Percentiles rank a stretch among this genome's conserved stretches.
Evolutionary conservation across 2,113 vertebrate species (phyloP).

Genomic region (Clarias magur): DNA sequence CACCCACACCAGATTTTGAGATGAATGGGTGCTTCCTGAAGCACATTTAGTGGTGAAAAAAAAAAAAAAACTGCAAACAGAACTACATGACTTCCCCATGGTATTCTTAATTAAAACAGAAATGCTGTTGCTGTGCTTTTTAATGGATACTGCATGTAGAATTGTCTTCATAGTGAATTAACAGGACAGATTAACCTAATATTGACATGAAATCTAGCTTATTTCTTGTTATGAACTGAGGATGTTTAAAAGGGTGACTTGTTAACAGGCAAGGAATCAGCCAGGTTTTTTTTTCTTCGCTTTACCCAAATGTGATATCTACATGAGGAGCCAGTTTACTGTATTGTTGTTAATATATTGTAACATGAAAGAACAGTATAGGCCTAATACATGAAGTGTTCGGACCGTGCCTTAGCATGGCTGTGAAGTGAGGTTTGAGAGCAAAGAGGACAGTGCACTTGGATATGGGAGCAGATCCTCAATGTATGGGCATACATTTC

Average conservation of each 20-base stretch:
- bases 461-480: not conserved
- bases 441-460: not conserved
- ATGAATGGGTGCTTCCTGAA: not conserved
- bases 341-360: not conserved
- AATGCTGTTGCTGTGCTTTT: not conserved
- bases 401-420: not conserved
- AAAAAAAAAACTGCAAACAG: not conserved
- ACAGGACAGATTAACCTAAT: not conserved
- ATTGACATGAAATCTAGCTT: not conserved
- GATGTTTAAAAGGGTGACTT: not conserved
- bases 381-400: not conserved
- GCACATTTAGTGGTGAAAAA: not conserved
- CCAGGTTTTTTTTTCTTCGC: too few species aligned
- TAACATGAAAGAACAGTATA: not conserved
- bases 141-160: not conserved
- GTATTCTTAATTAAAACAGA: not conserved
- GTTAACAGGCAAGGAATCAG: not conserved
- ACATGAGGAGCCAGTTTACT: too few species aligned
- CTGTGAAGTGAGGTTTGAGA: not conserved
- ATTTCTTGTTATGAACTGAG: not conserved
- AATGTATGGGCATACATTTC: not conserved
- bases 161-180: not conserved
- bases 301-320: too few species aligned
- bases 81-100: not conserved
- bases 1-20: not conserved